Evolutionary conservation across 2,888 invertebrate species (phyloP).

Genomic region (Ectemnius lituratus): DNA sequence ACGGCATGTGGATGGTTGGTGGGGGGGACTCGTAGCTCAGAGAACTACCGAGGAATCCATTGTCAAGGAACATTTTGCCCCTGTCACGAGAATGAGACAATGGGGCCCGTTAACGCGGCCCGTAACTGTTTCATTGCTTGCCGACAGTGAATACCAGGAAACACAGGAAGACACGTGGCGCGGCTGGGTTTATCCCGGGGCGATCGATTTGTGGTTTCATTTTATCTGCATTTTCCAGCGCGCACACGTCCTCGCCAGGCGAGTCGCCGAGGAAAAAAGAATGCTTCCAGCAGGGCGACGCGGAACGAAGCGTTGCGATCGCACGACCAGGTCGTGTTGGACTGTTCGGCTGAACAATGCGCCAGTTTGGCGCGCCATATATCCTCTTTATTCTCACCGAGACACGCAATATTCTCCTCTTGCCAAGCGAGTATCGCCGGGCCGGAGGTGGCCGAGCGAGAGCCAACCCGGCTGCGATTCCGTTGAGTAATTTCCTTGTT

Average conservation of each 20-base stretch:
- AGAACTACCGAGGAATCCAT: slow-evolving; percentile 25
- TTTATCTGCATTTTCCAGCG: slow-evolving; percentile 32
- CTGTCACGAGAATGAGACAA: slow-evolving; percentile 67
- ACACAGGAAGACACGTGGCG: slow-evolving; percentile 52
- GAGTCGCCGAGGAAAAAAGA: not conserved
- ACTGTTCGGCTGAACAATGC: slow-evolving; percentile 1
- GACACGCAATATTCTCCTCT: not conserved
- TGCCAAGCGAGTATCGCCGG: not conserved
- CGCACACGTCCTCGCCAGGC: not conserved
- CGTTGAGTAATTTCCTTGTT: not conserved
- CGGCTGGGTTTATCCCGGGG: slow-evolving; percentile 43
- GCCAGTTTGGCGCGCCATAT: not conserved
- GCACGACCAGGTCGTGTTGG: not conserved
- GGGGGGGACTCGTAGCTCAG: not conserved
- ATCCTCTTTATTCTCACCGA: not conserved
- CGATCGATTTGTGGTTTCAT: slow-evolving; percentile 43
- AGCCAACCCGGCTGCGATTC: not conserved
- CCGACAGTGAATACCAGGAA: slow-evolving; percentile 66
- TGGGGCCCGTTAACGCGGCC: slow-evolving; percentile 70
- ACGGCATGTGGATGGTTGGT: not conserved
- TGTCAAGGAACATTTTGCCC: slow-evolving; percentile 65
- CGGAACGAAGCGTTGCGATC: too few species aligned
- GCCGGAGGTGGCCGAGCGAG: too few species aligned
- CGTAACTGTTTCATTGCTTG: slow-evolving; percentile 74
- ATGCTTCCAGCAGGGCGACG: too few species aligned